Evolutionary conservation across 2,113 vertebrate species (phyloP).

Genomic region (Apistogramma diplotaenia): DNA sequence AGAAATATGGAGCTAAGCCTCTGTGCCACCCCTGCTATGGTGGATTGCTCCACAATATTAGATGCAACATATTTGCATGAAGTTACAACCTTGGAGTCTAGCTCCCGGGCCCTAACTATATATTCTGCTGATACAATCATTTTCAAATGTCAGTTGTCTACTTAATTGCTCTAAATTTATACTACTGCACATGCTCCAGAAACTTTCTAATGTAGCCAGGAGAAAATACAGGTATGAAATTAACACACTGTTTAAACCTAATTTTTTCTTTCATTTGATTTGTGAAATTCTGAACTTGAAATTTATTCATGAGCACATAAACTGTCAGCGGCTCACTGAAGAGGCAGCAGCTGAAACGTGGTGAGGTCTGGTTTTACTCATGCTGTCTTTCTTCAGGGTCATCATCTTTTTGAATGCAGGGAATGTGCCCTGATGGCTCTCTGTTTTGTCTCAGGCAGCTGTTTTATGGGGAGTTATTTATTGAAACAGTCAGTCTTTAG

Average conservation of each 20-base stretch:
- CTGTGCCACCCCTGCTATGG: too few relatives aligned
- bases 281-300: background rate
- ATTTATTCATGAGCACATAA: slow-evolving; percentile 10
- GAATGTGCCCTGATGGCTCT: background rate
- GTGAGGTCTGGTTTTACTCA: slow-evolving; percentile 33
- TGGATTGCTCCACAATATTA: background rate
- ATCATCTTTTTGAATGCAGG: background rate
- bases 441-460: slow-evolving; percentile 29
- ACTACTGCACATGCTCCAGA: background rate
- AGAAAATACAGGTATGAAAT: background rate
- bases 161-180: background rate
- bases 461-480: slow-evolving; percentile 15
- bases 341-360: slow-evolving; percentile 28
- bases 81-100: background rate
- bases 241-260: background rate
- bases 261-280: background rate
- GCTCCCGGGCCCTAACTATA: background rate
- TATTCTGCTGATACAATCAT: background rate
- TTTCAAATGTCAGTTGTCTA: background rate
- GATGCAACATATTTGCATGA: background rate
- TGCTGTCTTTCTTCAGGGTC: background rate
- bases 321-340: background rate
- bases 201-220: background rate
- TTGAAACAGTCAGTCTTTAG: slow-evolving; percentile 19
- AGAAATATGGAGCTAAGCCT: background rate